Evolutionary conservation across 2,113 vertebrate species (phyloP).

Genomic region (Columba janthina): DNA sequence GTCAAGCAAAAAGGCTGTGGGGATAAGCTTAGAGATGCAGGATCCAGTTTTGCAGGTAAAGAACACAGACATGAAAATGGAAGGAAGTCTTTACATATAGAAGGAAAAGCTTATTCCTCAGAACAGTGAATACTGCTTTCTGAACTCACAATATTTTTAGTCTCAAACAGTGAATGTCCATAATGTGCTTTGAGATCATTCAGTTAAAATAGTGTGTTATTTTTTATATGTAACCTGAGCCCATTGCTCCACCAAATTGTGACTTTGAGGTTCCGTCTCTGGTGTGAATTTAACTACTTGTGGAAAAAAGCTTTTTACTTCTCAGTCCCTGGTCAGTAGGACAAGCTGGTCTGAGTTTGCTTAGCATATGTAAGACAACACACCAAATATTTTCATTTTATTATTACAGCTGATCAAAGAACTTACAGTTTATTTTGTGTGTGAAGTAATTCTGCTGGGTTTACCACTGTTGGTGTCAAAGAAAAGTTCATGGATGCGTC

Average conservation of each 20-base stretch:
- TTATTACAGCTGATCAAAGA: neutral
- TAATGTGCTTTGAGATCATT: neutral
- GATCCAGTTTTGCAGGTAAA: neutral
- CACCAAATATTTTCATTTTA: neutral
- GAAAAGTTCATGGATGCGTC: neutral
- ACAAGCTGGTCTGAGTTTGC: neutral
- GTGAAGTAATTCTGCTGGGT: neutral
- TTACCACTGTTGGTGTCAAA: neutral
- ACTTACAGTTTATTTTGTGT: neutral
- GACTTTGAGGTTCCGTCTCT: neutral
- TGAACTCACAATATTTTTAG: neutral
- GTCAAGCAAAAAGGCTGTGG: neutral
- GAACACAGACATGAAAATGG: neutral
- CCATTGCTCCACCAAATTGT: neutral
- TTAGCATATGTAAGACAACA: neutral
- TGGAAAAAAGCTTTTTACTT: neutral
- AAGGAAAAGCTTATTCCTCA: neutral
- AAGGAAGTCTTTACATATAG: neutral
- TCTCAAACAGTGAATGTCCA: neutral
- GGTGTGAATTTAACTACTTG: neutral
- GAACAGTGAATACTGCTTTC: neutral
- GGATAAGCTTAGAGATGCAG: neutral
- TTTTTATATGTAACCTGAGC: neutral
- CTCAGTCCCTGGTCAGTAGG: neutral
- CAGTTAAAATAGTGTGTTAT: neutral